Percentiles rank a stretch among this genome's conserved stretches.
phyloP scores from a whole-genome alignment of 1,140 invertebrate genomes.

The Mactra quadrangularis region DNA sequence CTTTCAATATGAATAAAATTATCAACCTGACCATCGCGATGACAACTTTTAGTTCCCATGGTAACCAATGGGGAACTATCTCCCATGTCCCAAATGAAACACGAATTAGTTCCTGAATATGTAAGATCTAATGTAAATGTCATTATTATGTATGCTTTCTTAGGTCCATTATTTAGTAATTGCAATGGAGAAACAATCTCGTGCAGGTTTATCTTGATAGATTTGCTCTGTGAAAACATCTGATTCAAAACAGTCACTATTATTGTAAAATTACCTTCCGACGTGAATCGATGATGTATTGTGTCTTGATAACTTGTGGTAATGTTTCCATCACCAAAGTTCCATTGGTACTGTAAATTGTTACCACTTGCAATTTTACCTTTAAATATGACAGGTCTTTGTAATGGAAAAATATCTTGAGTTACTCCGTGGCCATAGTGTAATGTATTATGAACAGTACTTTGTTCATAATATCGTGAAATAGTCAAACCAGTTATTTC shows the following conservation, averaged over 20 bases:
- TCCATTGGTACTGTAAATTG: conserved; percentile 62
- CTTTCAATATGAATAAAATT: neutral
- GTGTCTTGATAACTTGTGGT: neutral
- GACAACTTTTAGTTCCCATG: conserved; percentile 41
- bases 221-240: conserved; percentile 48
- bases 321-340: conserved; percentile 62
- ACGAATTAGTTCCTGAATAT: conserved; percentile 59
- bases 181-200: conserved; percentile 63
- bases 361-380: conserved; percentile 56
- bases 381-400: conserved; percentile 60
- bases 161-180: conserved; percentile 65
- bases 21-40: neutral
- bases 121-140: conserved; percentile 55
- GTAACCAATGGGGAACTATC: conserved; percentile 57
- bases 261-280: conserved; percentile 45
- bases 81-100: conserved; percentile 66
- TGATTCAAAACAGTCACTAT: conserved; percentile 64
- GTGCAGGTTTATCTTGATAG: conserved; percentile 34
- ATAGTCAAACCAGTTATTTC: conserved; percentile 55
- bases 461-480: conserved; percentile 51
- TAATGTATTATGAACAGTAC: conserved; percentile 43
- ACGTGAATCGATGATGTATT: conserved; percentile 35
- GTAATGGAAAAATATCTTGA: conserved; percentile 62
- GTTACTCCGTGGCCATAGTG: conserved; percentile 56
- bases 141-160: conserved; percentile 55